Evolutionary conservation across 2,113 vertebrate genomes (phyloP).

Genomic region (Cyanoramphus novaezelandiae): DNA sequence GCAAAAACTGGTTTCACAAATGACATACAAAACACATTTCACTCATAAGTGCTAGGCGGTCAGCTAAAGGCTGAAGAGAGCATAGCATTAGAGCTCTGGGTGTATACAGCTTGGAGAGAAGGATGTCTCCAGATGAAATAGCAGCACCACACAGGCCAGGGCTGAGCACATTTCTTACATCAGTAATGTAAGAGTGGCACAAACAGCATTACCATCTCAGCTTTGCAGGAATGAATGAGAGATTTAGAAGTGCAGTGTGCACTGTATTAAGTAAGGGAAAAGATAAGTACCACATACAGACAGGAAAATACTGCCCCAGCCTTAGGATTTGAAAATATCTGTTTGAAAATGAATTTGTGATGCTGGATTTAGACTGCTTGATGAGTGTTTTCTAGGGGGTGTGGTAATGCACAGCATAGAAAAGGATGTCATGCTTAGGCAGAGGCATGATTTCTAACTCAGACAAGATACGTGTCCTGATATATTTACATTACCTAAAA

Average conservation of each 20-base stretch:
- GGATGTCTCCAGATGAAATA: not conserved
- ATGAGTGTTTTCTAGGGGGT: not conserved
- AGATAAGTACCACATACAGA: not conserved
- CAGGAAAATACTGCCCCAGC: not conserved
- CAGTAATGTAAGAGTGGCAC: not conserved
- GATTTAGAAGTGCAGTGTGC: not conserved
- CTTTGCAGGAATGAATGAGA: not conserved
- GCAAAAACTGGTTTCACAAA: not conserved
- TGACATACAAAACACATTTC: not conserved
- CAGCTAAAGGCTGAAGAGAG: not conserved
- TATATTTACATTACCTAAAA: not conserved
- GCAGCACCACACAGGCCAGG: not conserved
- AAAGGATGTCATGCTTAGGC: not conserved
- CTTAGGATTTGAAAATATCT: not conserved
- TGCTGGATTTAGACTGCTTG: not conserved
- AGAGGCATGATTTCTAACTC: not conserved
- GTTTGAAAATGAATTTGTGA: not conserved
- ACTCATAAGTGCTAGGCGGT: not conserved
- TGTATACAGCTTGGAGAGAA: not conserved
- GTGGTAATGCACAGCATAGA: not conserved
- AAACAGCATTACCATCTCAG: not conserved
- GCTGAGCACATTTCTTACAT: not conserved
- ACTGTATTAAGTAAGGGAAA: not conserved
- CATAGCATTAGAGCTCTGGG: not conserved
- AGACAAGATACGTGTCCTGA: accelerated